A percentile compares a stretch with the other conserved stretches of the same genome.
Evolutionary conservation across 2,113 vertebrate species (phyloP).

Genomic region (Engraulis encrasicolus): DNA sequence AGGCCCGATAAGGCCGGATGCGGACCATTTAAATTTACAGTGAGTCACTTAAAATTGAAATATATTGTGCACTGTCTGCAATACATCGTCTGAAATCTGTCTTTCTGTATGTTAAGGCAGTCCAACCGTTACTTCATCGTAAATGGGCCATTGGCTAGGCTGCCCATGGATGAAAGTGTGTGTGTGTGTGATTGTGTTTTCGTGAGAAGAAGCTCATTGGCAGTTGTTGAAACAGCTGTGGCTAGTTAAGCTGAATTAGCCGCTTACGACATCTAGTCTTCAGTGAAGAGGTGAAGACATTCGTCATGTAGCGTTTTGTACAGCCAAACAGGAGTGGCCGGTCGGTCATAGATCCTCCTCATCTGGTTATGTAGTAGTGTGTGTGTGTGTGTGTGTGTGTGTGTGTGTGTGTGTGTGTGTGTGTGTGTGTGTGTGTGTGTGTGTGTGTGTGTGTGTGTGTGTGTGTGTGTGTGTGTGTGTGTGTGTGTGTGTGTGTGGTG

Average conservation of each 20-base stretch:
- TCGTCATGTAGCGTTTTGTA: not conserved
- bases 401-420: not conserved
- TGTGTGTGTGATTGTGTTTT: too few relatives aligned
- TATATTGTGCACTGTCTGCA: too few relatives aligned
- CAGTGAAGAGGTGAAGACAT: not conserved
- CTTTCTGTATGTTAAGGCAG: too few relatives aligned
- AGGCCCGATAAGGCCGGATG: too few relatives aligned
- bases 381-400: not conserved
- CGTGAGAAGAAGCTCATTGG: not conserved
- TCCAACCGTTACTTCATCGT: not conserved
- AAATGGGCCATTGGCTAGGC: not conserved
- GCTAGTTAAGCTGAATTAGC: slow-evolving; percentile 14
- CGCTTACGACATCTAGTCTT: not conserved
- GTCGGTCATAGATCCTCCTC: too few relatives aligned
- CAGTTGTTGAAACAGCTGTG: not conserved
- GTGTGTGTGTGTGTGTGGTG: not conserved
- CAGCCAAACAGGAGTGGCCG: not conserved
- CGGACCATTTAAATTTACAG: too few relatives aligned
- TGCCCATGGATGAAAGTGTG: not conserved
- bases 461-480: not conserved
- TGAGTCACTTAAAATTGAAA: too few relatives aligned
- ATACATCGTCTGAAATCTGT: too few relatives aligned
- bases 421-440: not conserved
- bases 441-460: not conserved
- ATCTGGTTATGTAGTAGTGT: not conserved